Evolutionary conservation across 1,140 invertebrate species (phyloP).

Genomic region (Mercenaria mercenaria): DNA sequence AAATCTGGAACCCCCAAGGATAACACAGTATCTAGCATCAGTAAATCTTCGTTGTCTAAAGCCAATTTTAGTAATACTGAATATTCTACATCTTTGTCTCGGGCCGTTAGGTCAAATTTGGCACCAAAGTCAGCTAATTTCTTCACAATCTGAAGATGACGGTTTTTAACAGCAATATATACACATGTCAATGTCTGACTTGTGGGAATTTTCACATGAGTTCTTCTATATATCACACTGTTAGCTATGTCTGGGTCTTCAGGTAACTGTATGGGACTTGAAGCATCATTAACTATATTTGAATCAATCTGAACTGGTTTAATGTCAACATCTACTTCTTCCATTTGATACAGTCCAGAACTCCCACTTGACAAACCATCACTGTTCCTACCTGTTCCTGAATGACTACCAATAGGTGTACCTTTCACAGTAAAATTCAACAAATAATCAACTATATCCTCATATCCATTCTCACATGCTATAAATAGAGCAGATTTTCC

Average conservation of each 20-base stretch:
- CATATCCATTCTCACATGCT: constrained; percentile 77
- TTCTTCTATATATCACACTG: not conserved
- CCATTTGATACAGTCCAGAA: not conserved
- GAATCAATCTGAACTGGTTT: constrained; percentile 13
- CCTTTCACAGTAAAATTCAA: constrained; percentile 92
- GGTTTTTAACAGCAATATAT: constrained; percentile 89
- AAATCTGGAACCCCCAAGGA: constrained; percentile 95
- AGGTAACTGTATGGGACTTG: not conserved
- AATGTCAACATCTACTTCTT: not conserved
- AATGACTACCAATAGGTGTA: constrained; percentile 77
- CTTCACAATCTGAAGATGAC: constrained; percentile 91
- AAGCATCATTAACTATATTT: not conserved
- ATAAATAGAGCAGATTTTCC: constrained; percentile 81
- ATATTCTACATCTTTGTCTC: constrained; percentile 75
- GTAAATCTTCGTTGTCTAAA: constrained; percentile 89
- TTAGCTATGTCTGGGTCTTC: not conserved
- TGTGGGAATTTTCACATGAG: constrained; percentile 44
- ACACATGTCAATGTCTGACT: constrained; percentile 39
- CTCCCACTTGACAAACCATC: constrained; percentile 21
- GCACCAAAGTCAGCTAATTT: constrained; percentile 91
- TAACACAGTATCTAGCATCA: constrained; percentile 91
- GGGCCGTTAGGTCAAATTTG: constrained; percentile 86
- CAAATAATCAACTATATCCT: constrained; percentile 76
- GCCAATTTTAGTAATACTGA: constrained; percentile 91
- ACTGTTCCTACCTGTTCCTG: constrained; percentile 6